Conservation (phyloP, 2,797 vertebrate genomes). For the Tamandua tetradactyla region DNA sequence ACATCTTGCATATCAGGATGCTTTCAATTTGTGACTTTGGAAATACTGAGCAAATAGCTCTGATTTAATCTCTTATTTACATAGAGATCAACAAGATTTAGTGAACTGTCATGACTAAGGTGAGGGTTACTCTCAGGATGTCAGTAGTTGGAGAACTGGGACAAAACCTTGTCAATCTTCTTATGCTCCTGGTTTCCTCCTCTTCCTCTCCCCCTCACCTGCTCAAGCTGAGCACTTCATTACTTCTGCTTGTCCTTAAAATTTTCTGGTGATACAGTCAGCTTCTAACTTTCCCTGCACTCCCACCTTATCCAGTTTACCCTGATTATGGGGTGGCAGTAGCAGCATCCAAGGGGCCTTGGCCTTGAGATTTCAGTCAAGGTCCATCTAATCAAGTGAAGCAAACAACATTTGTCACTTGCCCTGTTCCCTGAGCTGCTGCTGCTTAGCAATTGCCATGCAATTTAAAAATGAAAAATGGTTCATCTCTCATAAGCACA, state of each 20-base stretch:
- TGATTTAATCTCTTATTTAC: neutral
- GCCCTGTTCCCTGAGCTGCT: constrained; percentile 77
- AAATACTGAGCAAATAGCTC: constrained; percentile 1
- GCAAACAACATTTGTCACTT: constrained; percentile 73
- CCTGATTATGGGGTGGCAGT: neutral
- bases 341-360: neutral
- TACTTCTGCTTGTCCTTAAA: neutral
- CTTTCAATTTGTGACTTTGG: constrained; percentile 32
- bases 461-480: constrained; percentile 82
- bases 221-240: neutral
- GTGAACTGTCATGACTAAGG: constrained; percentile 1
- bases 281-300: neutral
- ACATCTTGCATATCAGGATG: neutral
- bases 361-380: constrained; percentile 38
- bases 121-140: neutral
- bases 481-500: constrained; percentile 81
- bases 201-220: neutral
- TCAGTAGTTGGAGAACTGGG: neutral
- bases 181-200: neutral
- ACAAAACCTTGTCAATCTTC: constrained; percentile 20
- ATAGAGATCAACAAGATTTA: constrained; percentile 5
- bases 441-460: constrained; percentile 84
- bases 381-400: constrained; percentile 56
- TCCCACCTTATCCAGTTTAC: constrained; percentile 26
- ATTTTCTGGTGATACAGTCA: neutral